A percentile compares a stretch with the other conserved stretches of the same genome.
Conservation (phyloP, 2,113 vertebrate genomes). For the Zootoca vivipara region DNA sequence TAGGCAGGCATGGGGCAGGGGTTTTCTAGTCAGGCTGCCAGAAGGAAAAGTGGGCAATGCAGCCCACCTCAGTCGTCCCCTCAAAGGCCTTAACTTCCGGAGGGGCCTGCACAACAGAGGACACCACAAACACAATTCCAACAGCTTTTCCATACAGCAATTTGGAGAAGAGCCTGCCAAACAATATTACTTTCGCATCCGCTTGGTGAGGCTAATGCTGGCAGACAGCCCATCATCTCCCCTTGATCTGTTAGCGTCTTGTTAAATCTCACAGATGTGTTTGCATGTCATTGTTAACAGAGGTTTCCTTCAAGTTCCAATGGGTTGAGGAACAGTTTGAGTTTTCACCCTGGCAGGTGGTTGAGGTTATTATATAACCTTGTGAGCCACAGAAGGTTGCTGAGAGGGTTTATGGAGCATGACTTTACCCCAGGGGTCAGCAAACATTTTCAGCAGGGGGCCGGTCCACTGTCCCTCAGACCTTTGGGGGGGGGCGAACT, state of each 20-base stretch:
- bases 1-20: no score
- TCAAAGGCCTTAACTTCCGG: background rate
- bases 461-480: no score
- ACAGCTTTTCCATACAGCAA: background rate
- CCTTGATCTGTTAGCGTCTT: background rate
- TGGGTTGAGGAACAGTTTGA: background rate
- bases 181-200: background rate
- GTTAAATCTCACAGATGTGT: background rate
- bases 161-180: background rate
- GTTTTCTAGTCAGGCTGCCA: background rate
- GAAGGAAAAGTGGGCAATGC: no score
- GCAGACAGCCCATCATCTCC: background rate
- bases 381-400: background rate
- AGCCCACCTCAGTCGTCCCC: background rate
- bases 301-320: background rate
- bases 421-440: no score
- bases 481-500: no score
- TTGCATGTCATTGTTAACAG: fast-evolving
- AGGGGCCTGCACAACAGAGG: background rate
- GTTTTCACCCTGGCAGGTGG: background rate
- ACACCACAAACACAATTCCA: background rate
- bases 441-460: no score
- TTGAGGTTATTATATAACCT: background rate
- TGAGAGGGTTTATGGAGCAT: background rate
- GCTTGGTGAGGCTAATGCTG: background rate